Percentiles rank a stretch among this genome's conserved stretches.
These are phyloP conservation scores for Nicator chloris DNA, from an alignment of 2,113 vertebrate species.

Conservation along the genomic window DNA sequence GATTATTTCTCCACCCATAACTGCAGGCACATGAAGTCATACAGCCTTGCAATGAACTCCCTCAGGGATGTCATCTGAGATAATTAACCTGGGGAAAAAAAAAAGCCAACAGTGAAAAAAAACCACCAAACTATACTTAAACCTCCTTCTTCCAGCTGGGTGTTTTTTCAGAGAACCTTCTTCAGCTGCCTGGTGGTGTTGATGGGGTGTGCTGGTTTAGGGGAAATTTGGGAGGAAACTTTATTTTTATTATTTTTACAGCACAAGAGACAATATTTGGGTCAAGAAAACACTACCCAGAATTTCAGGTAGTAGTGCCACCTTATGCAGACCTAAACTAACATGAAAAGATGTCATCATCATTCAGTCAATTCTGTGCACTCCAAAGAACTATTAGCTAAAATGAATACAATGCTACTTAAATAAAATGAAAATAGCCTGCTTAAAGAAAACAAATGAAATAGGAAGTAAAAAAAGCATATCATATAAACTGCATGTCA, in stretches of 20 bases:
- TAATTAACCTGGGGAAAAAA: background rate
- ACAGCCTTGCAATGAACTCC: background rate
- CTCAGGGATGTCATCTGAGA: background rate
- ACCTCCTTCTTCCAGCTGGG: background rate
- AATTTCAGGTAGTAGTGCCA: background rate
- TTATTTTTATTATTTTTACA: background rate
- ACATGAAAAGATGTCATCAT: background rate
- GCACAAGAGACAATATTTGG: background rate
- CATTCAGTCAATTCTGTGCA: background rate
- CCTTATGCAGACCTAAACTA: background rate
- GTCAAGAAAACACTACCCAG: background rate
- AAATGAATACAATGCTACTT: background rate
- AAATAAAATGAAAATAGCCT: background rate
- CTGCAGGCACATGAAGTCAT: background rate
- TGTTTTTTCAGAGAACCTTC: background rate
- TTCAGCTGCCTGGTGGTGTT: background rate
- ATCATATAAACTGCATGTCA: background rate
- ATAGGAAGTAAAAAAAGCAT: background rate
- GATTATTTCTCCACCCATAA: slow-evolving; percentile 1
- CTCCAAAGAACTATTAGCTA: background rate
- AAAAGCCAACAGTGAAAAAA: background rate
- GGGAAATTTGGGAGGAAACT: too few species aligned
- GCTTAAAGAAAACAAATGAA: background rate
- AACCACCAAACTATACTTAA: too few species aligned
- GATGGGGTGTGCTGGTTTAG: too few species aligned